A percentile compares a stretch with the other conserved stretches of the same genome.
Evolutionary conservation across 2,797 vertebrate species (phyloP).

Genomic region (Myoxocephalus aenaeus): DNA sequence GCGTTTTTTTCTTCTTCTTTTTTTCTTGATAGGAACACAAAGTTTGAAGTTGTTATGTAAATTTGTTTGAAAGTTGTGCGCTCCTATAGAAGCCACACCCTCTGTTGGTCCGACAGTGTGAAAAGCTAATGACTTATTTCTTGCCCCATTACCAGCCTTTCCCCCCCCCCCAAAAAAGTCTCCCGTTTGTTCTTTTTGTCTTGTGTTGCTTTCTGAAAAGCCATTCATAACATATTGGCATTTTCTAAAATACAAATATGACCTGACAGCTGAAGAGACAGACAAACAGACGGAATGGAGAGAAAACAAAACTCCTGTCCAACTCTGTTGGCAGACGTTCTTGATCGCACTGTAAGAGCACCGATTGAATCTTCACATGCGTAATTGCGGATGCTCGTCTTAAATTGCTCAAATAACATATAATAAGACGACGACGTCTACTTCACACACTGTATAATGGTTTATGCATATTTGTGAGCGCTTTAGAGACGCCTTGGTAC

Average conservation of each 20-base stretch:
- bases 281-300: background rate
- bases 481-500: conserved; percentile 37
- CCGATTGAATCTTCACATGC: conserved; percentile 1
- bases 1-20: conserved; percentile 9
- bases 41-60: conserved; percentile 24
- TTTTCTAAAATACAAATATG: conserved; percentile 36
- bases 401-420: conserved; percentile 32
- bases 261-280: conserved; percentile 26
- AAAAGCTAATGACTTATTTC: conserved; percentile 33
- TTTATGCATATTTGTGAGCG: conserved; percentile 45
- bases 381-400: conserved; percentile 2
- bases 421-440: conserved; percentile 15
- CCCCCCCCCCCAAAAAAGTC: background rate
- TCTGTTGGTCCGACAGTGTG: conserved; percentile 8
- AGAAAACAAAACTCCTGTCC: conserved; percentile 27
- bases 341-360: background rate
- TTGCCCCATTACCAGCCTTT: conserved; percentile 27
- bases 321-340: conserved; percentile 26
- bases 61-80: background rate
- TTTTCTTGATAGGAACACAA: conserved; percentile 18
- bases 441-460: conserved; percentile 35
- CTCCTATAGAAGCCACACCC: conserved; percentile 19
- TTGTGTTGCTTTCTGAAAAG: conserved; percentile 25
- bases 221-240: conserved; percentile 21
- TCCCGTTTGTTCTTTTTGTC: conserved; percentile 1